Conservation (phyloP, 1,140 invertebrate genomes). For the Dendroctonus valens region DNA sequence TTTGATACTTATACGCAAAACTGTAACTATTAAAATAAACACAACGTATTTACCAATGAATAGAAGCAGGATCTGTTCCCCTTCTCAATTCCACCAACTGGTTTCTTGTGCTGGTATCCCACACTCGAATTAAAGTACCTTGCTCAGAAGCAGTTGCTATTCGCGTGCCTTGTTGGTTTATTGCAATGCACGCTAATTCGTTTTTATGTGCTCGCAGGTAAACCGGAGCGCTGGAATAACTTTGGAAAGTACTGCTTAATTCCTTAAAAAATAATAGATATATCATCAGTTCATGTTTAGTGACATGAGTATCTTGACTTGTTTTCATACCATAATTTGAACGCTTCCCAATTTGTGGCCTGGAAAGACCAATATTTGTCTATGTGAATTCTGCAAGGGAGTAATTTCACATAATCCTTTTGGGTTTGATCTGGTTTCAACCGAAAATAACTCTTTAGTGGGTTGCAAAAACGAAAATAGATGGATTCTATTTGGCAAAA, state of each 20-base stretch:
- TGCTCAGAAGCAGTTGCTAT: conserved; percentile 84
- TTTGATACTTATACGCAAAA: too few relatives aligned
- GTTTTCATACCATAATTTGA: conserved; percentile 65
- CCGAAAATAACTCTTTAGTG: conserved; percentile 64
- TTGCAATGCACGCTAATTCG: conserved; percentile 78
- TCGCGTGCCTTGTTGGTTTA: conserved; percentile 78
- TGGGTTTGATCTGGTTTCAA: conserved; percentile 78
- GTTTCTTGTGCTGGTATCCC: conserved; percentile 71
- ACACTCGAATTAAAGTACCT: conserved; percentile 86
- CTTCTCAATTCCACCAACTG: conserved; percentile 77
- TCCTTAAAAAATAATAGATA: conserved; percentile 53
- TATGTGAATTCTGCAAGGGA: conserved; percentile 66
- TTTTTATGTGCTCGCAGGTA: conserved; percentile 79
- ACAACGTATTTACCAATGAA: conserved; percentile 69
- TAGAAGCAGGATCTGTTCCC: conserved; percentile 80
- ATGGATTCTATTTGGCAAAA: conserved; percentile 75
- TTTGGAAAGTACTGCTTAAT: conserved; percentile 65
- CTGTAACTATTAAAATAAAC: too few relatives aligned
- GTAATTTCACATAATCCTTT: conserved; percentile 81
- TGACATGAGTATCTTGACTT: neutral
- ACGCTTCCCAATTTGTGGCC: conserved; percentile 80
- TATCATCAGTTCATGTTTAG: neutral
- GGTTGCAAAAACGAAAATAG: conserved; percentile 78
- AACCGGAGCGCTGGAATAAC: conserved; percentile 70
- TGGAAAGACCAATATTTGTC: conserved; percentile 77